Evolutionary conservation across 2,797 vertebrate species (phyloP), one percentile per base, ranked within the genome.

Genomic region (Calcarius lapponicus): DNA sequence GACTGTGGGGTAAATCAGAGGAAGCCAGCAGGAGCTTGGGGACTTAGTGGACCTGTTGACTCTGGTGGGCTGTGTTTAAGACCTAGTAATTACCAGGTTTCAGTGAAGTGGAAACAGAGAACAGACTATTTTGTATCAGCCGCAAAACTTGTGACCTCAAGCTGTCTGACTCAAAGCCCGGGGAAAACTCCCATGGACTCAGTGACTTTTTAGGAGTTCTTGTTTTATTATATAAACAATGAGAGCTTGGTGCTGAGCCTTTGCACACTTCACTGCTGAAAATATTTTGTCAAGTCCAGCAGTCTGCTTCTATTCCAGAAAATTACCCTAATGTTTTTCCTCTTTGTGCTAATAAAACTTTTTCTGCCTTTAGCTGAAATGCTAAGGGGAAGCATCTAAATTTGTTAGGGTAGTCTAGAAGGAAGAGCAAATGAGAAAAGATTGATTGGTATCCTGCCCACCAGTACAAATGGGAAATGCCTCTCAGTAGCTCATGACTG

Each of bases 231-330:
- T 42, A 34, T 34, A 79, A 93, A 57, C 40, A 65, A 36, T 1
- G 2, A 91, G 13, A 89, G 22, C 20, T 50, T 72, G 31, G 10
- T 94, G 18, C 51, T 38, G 48, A 64, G 40, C 75, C 31, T 11
- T 84, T 0, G 0, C 26, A 60, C 3, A 4, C 17, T 43, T 7
- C 1, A 2, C 51, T 64, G 43, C 15, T 24, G 60, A 87, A 90
- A 70, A 87, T 31, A 60, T 9, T 62, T 40, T 62, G 7, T 4
- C 1, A 81, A 84, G 22, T 75, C 34, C 50, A 80, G 15, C 21
- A 79, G 34, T 17, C 53, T 83, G 69, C 8, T 89, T 85, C 51
- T 24, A 76, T 60, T 62, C 21, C 36, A 62, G 51, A 84, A 75
- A 65, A 45, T 73, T 80, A 36, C 32, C 8, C 26, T 60, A 24